phyloP scores from a whole-genome alignment of 2,113 vertebrate species.

The Malurus elegans region DNA sequence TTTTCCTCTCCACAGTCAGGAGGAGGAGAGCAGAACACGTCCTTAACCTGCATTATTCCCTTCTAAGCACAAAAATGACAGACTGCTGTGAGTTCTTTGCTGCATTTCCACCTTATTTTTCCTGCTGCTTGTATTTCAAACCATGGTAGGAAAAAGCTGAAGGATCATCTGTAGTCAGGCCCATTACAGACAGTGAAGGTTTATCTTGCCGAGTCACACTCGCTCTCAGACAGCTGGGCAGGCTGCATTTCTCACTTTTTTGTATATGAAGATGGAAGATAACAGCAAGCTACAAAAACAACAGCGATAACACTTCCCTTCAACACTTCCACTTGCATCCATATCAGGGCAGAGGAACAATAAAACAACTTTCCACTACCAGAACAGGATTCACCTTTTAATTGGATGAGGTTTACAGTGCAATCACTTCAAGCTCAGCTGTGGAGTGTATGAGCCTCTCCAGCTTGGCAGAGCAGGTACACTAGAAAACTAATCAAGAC shows the following conservation, averaged over 20 bases:
- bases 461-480: neutral
- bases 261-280: conserved; percentile 36
- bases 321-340: neutral
- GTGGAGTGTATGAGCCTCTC: neutral
- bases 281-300: conserved; percentile 24
- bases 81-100: neutral
- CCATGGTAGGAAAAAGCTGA: neutral
- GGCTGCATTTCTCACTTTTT: conserved; percentile 16
- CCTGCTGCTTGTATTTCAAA: neutral
- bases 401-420: conserved; percentile 37
- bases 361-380: conserved; percentile 63
- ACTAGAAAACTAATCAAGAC: conserved; percentile 48
- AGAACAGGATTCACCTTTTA: conserved; percentile 53
- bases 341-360: conserved; percentile 21
- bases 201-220: conserved; percentile 35
- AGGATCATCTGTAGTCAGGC: conserved; percentile 14
- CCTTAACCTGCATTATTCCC: neutral
- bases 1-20: neutral
- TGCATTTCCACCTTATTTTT: neutral
- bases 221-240: neutral
- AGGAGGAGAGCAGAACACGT: neutral
- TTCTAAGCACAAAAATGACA: neutral
- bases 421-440: conserved; percentile 14
- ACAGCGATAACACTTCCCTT: neutral
- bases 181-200: neutral